Conservation (phyloP, 2,888 invertebrate species). For the Eulithis testata region DNA sequence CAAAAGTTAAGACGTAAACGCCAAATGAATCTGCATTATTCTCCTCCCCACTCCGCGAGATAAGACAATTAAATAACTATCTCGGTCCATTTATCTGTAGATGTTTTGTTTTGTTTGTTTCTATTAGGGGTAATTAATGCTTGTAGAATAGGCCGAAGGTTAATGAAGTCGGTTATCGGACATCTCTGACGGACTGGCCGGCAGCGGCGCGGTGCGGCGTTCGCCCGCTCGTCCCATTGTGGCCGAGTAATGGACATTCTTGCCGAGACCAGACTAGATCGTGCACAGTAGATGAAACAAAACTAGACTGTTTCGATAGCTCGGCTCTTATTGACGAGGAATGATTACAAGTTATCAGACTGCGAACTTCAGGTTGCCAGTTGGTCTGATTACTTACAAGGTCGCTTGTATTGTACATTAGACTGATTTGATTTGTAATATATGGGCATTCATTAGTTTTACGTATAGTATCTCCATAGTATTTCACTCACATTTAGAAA, state of each 20-base stretch:
- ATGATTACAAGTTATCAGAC: slow-evolving; percentile 39
- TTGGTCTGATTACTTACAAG: too few relatives aligned
- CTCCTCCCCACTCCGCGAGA: slow-evolving; percentile 59
- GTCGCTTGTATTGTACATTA: background rate
- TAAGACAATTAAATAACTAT: slow-evolving; percentile 81
- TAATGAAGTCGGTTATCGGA: slow-evolving; percentile 75
- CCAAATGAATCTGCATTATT: slow-evolving; percentile 76
- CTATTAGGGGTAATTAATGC: slow-evolving; percentile 79
- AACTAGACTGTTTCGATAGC: slow-evolving; percentile 22
- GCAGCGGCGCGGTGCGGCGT: background rate
- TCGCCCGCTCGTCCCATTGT: slow-evolving; percentile 37
- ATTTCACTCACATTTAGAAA: too few relatives aligned
- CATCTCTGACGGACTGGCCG: slow-evolving; percentile 62
- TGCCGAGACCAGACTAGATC: slow-evolving; percentile 34
- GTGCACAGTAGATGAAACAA: slow-evolving; percentile 33
- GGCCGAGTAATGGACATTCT: slow-evolving; percentile 46
- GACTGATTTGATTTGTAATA: background rate
- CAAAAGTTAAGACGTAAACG: slow-evolving; percentile 76
- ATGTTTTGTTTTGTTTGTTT: slow-evolving; percentile 79
- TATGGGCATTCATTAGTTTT: background rate
- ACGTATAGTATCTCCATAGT: background rate
- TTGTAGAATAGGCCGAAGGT: slow-evolving; percentile 68
- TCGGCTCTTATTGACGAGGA: slow-evolving; percentile 37
- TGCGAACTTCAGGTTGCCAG: slow-evolving; percentile 8
- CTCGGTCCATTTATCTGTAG: slow-evolving; percentile 75